phyloP scores from a whole-genome alignment of 2,113 vertebrate genomes.

The Phylloscopus trochiloides region DNA sequence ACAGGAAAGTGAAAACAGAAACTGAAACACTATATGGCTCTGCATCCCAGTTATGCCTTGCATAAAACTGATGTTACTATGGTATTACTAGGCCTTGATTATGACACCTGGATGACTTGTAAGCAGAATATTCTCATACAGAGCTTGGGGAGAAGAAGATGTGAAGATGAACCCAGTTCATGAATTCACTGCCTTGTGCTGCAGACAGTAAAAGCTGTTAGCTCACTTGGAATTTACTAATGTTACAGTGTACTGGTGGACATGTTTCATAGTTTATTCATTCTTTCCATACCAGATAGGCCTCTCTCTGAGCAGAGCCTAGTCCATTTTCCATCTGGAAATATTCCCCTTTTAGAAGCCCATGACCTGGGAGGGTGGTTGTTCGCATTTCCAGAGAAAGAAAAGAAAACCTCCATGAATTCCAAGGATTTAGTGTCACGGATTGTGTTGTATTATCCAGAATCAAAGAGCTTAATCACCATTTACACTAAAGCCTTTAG shows the following conservation, averaged over 20 bases:
- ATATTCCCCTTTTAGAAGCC: background rate
- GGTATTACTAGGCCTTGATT: background rate
- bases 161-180: background rate
- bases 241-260: background rate
- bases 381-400: background rate
- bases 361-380: background rate
- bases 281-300: slow-evolving; percentile 36
- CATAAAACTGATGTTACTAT: background rate
- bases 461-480: background rate
- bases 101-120: slow-evolving; percentile 9
- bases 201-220: background rate
- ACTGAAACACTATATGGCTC: background rate
- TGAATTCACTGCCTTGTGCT: background rate
- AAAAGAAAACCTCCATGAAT: slow-evolving; percentile 15
- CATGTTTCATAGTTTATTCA: background rate
- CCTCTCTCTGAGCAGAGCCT: background rate
- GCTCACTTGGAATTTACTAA: background rate
- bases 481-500: background rate
- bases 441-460: background rate
- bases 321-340: slow-evolving; percentile 5
- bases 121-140: background rate
- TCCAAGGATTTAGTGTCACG: background rate
- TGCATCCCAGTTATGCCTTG: background rate
- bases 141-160: background rate
- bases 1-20: background rate